Percentiles rank a stretch among this genome's conserved stretches.
These are phyloP conservation scores for Apomyelois bistriatella DNA, from an alignment of 2,888 invertebrate genomes.

Conservation along the genomic window DNA sequence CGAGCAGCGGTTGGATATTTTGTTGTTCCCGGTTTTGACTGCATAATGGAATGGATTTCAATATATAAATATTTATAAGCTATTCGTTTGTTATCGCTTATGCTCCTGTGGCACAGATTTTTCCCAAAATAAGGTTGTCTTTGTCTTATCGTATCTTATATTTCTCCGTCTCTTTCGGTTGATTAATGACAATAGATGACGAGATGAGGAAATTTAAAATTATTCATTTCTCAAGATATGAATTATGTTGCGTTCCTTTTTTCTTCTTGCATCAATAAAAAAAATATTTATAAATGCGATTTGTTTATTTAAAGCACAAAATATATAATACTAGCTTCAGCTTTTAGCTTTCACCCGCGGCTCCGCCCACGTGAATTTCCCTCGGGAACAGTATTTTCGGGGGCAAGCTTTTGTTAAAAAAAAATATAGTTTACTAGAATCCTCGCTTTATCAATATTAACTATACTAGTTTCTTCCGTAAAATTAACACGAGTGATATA, in stretches of 20 bases:
- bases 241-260: not conserved
- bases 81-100: slow-evolving; percentile 49
- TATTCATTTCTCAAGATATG: not conserved
- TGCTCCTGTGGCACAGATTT: slow-evolving; percentile 21
- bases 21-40: slow-evolving; percentile 58
- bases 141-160: slow-evolving; percentile 7
- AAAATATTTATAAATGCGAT: too few relatives aligned
- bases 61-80: slow-evolving; percentile 69
- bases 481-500: too few relatives aligned
- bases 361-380: too few relatives aligned
- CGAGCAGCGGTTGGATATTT: slow-evolving; percentile 47
- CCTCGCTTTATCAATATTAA: too few relatives aligned
- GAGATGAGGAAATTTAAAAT: not conserved
- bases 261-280: not conserved
- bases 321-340: too few relatives aligned
- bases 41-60: slow-evolving; percentile 62
- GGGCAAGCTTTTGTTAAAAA: too few relatives aligned
- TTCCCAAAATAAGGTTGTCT: slow-evolving; percentile 9
- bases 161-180: not conserved
- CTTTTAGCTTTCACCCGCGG: too few relatives aligned
- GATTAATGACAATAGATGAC: slow-evolving; percentile 6
- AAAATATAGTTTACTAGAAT: too few relatives aligned
- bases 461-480: too few relatives aligned
- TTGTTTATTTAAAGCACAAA: too few relatives aligned
- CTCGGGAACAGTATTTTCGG: too few relatives aligned